Conservation (phyloP, 2,797 vertebrate species). For the Pogoniulus pusillus region DNA sequence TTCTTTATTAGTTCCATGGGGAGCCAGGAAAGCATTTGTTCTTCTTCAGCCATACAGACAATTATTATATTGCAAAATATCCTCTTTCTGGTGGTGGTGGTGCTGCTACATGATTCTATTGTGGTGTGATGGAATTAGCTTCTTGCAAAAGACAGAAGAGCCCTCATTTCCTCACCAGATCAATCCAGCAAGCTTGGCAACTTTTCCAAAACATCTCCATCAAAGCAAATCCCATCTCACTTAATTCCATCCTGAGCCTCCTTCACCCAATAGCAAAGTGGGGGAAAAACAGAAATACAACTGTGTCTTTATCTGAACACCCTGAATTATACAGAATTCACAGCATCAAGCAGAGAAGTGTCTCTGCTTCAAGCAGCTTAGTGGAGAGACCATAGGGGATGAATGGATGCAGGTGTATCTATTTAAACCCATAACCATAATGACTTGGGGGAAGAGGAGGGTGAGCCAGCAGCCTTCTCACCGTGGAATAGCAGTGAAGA, state of each 20-base stretch:
- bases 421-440: neutral
- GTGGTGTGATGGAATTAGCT: neutral
- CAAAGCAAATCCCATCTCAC: neutral
- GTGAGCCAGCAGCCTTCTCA: neutral
- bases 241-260: neutral
- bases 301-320: neutral
- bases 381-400: neutral
- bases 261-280: neutral
- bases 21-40: conserved; percentile 70
- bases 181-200: conserved; percentile 4
- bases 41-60: conserved; percentile 68
- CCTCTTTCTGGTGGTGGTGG: conserved; percentile 27
- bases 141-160: neutral
- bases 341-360: neutral
- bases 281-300: neutral
- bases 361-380: neutral
- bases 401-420: conserved; percentile 6
- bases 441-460: neutral
- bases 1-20: conserved; percentile 74
- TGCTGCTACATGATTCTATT: neutral
- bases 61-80: conserved; percentile 69
- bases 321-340: neutral
- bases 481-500: neutral
- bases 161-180: neutral
- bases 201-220: conserved; percentile 23